Evolutionary conservation across 64 coral and sea anemone species (phyloP).

Genomic region (Porites australiensis): DNA sequence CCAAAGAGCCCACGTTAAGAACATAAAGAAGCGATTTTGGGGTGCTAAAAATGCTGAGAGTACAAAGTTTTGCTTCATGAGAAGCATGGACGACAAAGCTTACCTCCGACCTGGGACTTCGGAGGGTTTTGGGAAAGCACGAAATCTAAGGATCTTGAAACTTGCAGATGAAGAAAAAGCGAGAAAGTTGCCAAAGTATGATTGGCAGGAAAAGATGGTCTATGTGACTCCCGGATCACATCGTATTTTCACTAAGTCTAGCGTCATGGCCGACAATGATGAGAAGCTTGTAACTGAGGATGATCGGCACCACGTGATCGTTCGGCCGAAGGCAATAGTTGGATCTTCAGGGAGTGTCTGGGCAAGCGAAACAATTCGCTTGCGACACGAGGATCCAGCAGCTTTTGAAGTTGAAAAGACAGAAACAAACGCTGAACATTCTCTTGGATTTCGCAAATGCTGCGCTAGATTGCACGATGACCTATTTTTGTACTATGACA

Average conservation of each 20-base stretch:
- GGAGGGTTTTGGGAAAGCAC: constrained; percentile 3
- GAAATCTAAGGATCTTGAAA: constrained; percentile 38
- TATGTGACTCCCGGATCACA: constrained; percentile 57
- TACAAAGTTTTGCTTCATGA: constrained; percentile 50
- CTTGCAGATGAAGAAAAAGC: constrained; percentile 19
- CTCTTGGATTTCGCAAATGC: constrained; percentile 55
- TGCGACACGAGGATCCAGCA: constrained; percentile 27
- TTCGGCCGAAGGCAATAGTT: too few species aligned
- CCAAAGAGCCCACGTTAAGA: too few species aligned
- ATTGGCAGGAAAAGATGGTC: constrained; percentile 57
- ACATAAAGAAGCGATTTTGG: too few species aligned
- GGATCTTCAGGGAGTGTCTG: constrained; percentile 37
- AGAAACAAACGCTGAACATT: constrained; percentile 20
- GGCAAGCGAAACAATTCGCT: constrained; percentile 26
- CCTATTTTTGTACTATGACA: constrained; percentile 43
- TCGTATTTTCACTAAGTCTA: constrained; percentile 35
- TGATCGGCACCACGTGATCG: too few species aligned
- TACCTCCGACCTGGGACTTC: constrained; percentile 48
- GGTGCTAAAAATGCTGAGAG: too few species aligned
- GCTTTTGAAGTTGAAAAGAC: constrained; percentile 21
- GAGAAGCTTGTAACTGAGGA: constrained; percentile 54
- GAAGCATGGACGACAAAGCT: constrained; percentile 37
- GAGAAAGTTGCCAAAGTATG: constrained; percentile 47
- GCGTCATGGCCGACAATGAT: constrained; percentile 4
- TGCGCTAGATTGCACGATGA: constrained; percentile 53